phyloP scores from a whole-genome alignment of 2,888 invertebrate species.

The Clanis bilineata region DNA sequence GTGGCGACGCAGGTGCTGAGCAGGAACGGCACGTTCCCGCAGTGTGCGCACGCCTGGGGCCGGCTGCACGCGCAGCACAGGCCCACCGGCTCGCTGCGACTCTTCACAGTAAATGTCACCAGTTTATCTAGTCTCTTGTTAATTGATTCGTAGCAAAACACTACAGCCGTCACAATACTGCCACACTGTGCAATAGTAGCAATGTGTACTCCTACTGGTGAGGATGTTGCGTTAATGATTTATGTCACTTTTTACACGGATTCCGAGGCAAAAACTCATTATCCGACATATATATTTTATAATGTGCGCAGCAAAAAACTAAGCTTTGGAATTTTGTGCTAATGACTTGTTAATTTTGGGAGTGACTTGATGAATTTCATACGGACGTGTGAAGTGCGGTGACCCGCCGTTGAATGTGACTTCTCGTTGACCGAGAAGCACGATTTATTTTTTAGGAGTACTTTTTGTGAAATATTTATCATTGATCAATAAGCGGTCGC shows the following conservation, averaged over 20 bases:
- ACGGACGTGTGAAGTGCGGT: conserved; percentile 51
- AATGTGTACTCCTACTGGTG: conserved; percentile 42
- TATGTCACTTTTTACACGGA: conserved; percentile 71
- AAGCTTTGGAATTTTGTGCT: conserved; percentile 64
- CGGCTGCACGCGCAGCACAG: conserved; percentile 63
- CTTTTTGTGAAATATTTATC: conserved; percentile 23
- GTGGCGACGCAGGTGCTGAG: conserved; percentile 76
- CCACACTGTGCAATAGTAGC: conserved; percentile 16
- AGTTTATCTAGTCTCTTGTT: conserved; percentile 18
- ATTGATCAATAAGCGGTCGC: conserved; percentile 20
- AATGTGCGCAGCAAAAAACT: conserved; percentile 59
- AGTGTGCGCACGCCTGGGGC: conserved; percentile 77
- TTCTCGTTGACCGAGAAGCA: conserved; percentile 26
- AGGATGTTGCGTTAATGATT: conserved; percentile 59
- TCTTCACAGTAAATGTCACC: conserved; percentile 67
- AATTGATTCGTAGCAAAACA: conserved; percentile 1
- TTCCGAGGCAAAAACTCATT: conserved; percentile 73
- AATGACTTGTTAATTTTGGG: conserved; percentile 73
- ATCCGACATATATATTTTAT: conserved; percentile 63
- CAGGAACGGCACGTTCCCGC: conserved; percentile 78
- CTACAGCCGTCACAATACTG: neutral
- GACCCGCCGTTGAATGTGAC: conserved; percentile 31
- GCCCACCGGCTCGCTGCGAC: conserved; percentile 65
- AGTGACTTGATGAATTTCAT: conserved; percentile 66
- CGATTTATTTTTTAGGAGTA: conserved; percentile 23